Conservation (phyloP, 2,888 invertebrate genomes). For the Eupithecia subfuscata region DNA sequence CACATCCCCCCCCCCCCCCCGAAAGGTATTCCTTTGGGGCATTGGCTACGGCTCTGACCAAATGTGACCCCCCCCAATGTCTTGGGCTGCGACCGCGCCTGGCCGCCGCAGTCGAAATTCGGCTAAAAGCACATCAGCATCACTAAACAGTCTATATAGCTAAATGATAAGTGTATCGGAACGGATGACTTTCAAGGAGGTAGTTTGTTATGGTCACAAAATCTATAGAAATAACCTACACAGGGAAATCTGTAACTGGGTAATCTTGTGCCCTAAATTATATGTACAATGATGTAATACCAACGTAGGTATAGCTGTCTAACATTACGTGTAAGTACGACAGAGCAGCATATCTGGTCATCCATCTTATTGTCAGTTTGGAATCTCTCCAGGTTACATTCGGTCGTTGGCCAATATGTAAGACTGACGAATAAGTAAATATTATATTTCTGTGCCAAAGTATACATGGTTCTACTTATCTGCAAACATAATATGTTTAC, state of each 20-base stretch:
- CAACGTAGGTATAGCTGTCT: neutral
- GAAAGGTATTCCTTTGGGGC: too few relatives aligned
- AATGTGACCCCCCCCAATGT: too few relatives aligned
- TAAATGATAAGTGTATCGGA: too few relatives aligned
- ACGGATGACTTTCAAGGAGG: too few relatives aligned
- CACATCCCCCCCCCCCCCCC: too few relatives aligned
- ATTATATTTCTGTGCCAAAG: slow-evolving; percentile 14
- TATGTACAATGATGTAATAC: slow-evolving; percentile 1
- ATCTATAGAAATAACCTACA: slow-evolving; percentile 2
- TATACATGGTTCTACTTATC: too few relatives aligned
- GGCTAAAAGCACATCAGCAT: too few relatives aligned
- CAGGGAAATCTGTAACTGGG: neutral
- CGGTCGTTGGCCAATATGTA: slow-evolving; percentile 35
- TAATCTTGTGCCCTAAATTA: neutral
- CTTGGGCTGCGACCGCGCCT: too few relatives aligned
- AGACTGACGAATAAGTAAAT: neutral
- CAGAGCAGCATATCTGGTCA: slow-evolving; percentile 28
- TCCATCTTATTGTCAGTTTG: slow-evolving; percentile 45
- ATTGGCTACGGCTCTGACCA: too few relatives aligned
- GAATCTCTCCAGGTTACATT: slow-evolving; percentile 41
- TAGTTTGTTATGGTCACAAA: neutral
- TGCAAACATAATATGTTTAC: too few relatives aligned
- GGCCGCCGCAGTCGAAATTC: too few relatives aligned
- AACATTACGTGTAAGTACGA: slow-evolving; percentile 23
- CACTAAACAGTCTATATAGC: too few relatives aligned